Base-by-base conservation (phyloP, 2,797 vertebrate species). In the Sebastes baramenuke region DNA sequence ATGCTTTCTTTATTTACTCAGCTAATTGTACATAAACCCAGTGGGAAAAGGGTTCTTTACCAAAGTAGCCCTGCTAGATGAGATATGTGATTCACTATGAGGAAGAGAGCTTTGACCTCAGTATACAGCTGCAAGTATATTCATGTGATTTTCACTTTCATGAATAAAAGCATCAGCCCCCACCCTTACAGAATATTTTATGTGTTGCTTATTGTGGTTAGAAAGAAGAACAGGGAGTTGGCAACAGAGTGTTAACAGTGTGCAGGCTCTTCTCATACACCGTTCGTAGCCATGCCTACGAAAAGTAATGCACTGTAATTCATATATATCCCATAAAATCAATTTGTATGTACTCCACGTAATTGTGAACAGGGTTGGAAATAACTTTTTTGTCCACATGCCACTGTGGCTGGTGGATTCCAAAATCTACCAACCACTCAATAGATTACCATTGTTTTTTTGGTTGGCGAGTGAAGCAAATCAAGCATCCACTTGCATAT, bases 1-100 rank as follows among this genome's bases (percentile, higher is more conserved):
- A 25, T 66, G 24, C 24, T 67, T 67, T 83, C 14, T 76, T 84
- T 59, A 56, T 82, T 70, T 79, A 76, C 74, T 72, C 25, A 25
- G 18, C 27, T 84, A 67, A 82, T 72, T 61, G 55, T 56, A 52
- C 42, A 58, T 67, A 64, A 61, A 30, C 6, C 30, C 7, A 18
- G 30, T 72, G 69, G 72, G 42, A 61, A 79, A 68, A 52, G 20
- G 12, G 18, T 66, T 34, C 20, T 80, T 74, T 60, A 34, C 29
- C 13, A 60, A 61, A 67, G 34, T 58, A 8, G 8, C 30, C 20
- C 67, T 38, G 29, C 38, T 46, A 20, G 27, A 36, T 75, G n/a
- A 60, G 60, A 79, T 72, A 24, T 68, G 16, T 70, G 14, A 65
- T 62, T 64, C 9, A n/a, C 42, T 52, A 10, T 30, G 49, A 75